These are phyloP conservation scores for Teinopalpus imperialis DNA, from an alignment of 2,888 invertebrate genomes.

Conservation along the genomic window DNA sequence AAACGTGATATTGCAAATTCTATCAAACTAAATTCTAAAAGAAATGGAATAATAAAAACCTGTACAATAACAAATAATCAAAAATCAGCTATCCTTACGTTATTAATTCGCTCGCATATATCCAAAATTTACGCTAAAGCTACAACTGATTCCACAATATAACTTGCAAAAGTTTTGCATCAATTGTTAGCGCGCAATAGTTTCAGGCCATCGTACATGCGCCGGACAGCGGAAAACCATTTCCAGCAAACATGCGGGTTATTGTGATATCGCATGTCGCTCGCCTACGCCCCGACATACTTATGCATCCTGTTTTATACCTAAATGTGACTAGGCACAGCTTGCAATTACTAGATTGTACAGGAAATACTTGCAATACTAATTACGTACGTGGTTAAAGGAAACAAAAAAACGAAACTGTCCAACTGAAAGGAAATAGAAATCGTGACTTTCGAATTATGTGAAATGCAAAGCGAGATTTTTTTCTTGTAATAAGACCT, in stretches of 20 bases:
- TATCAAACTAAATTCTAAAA: too few species aligned
- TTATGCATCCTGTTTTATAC: constrained; percentile 9
- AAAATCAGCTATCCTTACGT: too few species aligned
- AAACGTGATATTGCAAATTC: too few species aligned
- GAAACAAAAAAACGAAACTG: constrained; percentile 20
- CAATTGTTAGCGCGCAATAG: background rate
- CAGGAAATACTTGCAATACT: constrained; percentile 7
- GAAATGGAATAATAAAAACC: too few species aligned
- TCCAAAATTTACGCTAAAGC: background rate
- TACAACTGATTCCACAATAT: background rate
- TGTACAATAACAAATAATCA: too few species aligned
- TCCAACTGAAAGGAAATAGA: constrained; percentile 12
- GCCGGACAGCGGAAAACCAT: constrained; percentile 6
- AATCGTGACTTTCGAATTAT: constrained; percentile 17
- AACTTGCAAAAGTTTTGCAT: background rate
- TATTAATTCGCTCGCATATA: too few species aligned
- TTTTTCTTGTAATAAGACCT: background rate
- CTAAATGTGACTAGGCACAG: background rate
- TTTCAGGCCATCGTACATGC: background rate
- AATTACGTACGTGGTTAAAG: constrained; percentile 9
- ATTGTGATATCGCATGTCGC: constrained; percentile 5
- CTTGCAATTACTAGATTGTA: background rate
- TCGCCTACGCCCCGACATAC: constrained; percentile 4
- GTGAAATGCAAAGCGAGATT: constrained; percentile 9
- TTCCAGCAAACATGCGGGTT: constrained; percentile 13